Evolutionary conservation across 1,140 invertebrate genomes (phyloP).

Genomic region (Brachionus sp.): DNA sequence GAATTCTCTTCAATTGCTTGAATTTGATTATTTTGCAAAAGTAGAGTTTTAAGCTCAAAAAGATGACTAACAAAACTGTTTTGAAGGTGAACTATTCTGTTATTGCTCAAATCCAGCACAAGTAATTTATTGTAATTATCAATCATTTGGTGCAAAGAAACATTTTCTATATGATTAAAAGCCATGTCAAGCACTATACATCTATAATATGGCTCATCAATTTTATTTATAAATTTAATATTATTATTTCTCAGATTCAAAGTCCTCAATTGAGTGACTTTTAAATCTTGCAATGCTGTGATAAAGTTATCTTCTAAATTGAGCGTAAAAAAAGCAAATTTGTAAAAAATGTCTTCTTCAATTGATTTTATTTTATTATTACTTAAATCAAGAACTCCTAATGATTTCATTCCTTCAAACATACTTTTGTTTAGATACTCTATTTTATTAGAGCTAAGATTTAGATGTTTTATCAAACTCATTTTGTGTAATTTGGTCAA

Average conservation of each 20-base stretch:
- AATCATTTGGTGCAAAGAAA: not conserved
- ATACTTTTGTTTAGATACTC: not conserved
- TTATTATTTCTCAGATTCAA: not conserved
- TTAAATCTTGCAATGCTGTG: not conserved
- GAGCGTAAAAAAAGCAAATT: not conserved
- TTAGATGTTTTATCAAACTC: not conserved
- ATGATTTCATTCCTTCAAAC: not conserved
- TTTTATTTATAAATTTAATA: not conserved
- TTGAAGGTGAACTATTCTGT: not conserved
- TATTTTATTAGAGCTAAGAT: not conserved
- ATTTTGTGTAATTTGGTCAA: not conserved
- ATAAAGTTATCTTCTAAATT: constrained; percentile 13
- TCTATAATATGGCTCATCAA: not conserved
- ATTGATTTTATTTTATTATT: constrained; percentile 4
- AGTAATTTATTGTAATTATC: not conserved
- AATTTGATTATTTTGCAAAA: not conserved
- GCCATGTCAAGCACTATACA: not conserved
- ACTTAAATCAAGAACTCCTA: not conserved
- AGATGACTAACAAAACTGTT: not conserved
- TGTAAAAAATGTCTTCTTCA: not conserved
- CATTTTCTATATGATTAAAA: not conserved
- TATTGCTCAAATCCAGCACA: not conserved
- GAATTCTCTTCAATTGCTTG: not conserved
- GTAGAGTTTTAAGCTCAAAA: not conserved
- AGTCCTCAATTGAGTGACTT: not conserved